Base-by-base conservation (phyloP, 2,888 invertebrate species). In the Myopa tessellatipennis region DNA sequence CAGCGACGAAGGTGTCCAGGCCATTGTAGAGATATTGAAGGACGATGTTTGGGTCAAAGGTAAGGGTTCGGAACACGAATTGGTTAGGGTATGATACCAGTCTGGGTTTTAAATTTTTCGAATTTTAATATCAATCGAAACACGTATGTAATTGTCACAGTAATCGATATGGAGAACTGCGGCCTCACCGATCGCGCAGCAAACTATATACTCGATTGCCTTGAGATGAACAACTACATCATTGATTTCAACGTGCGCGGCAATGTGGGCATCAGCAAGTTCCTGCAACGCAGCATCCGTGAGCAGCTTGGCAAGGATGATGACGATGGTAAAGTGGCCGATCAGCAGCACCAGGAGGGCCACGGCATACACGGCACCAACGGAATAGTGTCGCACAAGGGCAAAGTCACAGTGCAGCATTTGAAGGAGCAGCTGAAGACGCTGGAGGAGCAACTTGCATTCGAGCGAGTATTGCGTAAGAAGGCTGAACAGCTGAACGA, bases 41-140 rank as follows among this genome's bases (percentile, higher is more conserved):
- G 95, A 95, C 84, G 95, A 95, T 86, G 90, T 94, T 72, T 95
- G 95, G 95, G 91, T 95, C 36, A 95, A 94, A 90, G 91, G 92
- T 92, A 79, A 77, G 77, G 70, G 10, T 72, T 16, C 36, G 14
- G 40, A 55, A 4, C 55, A 1, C n/a, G 4, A 55, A n/a, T 2
- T 26, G 26, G 26, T 26, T 26, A 2, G 26, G 26, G 26, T 26
- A 26, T 26, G 26, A 26, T 1, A 26, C 26, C 26, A 26, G 26
- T 26, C 26, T n/a, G 55, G 16, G 10, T 55, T 4, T 16, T 55
- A 1, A 55, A 55, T 6, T 55, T 55, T 55, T 55, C 5, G 14
- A 16, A 16, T n/a, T n/a, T 55, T 55, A 2, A 36, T 26, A 4
- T 4, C 55, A 12, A 55, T 10, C n/a, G 14, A 14, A 8, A 55